Percentiles rank a stretch among this genome's conserved stretches.
phyloP scores from a whole-genome alignment of 2,888 invertebrate species.

The Cosmopolites sordidus region DNA sequence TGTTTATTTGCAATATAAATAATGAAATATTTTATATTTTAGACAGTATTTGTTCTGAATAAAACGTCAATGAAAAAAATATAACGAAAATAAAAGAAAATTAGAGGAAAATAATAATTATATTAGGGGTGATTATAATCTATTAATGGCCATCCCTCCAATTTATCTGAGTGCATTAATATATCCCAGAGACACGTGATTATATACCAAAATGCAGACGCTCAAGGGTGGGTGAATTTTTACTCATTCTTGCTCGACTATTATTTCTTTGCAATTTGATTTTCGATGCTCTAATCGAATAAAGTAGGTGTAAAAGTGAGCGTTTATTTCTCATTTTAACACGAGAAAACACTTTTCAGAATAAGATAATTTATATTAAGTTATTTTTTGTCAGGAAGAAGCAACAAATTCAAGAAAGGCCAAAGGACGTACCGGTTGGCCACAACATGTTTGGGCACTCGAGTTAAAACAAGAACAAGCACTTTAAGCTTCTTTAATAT shows the following conservation, averaged over 20 bases:
- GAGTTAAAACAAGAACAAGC: constrained; percentile 70
- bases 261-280: constrained; percentile 23
- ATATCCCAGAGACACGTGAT: constrained; percentile 30
- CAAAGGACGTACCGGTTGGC: constrained; percentile 94
- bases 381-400: constrained; percentile 37
- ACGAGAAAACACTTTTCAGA: no score
- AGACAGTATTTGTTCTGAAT: no score
- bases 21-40: no score
- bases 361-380: no score
- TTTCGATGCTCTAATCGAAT: no score
- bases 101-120: constrained; percentile 12
- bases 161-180: constrained; percentile 31
- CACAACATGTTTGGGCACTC: constrained; percentile 93
- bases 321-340: no score
- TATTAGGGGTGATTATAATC: constrained; percentile 33
- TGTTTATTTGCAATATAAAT: no score
- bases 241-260: constrained; percentile 14
- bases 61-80: no score
- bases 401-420: constrained; percentile 49
- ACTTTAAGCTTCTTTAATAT: constrained; percentile 22
- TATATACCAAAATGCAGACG: constrained; percentile 25
- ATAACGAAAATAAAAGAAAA: not conserved
- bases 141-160: constrained; percentile 28
- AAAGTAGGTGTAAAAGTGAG: no score
- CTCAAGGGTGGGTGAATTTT: constrained; percentile 9